Percentiles rank a stretch among this genome's conserved stretches.
Evolutionary conservation across 2,113 vertebrate genomes (phyloP).

Genomic region (Tragelaphus buxtoni): DNA sequence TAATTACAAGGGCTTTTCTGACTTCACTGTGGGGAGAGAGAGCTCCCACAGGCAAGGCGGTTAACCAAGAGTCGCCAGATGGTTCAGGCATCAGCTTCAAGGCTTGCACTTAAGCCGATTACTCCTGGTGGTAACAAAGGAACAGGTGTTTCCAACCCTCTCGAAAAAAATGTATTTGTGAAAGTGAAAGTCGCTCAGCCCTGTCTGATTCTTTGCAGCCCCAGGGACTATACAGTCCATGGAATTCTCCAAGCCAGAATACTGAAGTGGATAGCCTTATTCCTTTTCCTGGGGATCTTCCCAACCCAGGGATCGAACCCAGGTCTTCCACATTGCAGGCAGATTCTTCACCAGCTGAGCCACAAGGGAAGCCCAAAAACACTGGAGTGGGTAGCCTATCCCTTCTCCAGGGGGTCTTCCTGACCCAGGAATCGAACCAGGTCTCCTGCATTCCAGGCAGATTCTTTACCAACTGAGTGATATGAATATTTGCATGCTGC

Average conservation of each 20-base stretch:
- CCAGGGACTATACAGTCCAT: accelerated
- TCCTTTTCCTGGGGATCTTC: neutral
- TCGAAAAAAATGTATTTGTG: neutral
- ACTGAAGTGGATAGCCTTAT: neutral
- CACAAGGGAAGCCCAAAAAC: neutral
- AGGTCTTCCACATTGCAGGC: neutral
- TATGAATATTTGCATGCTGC: neutral
- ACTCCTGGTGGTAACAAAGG: accelerated
- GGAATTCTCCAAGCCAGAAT: neutral
- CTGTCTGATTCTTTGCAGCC: neutral
- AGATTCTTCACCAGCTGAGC: neutral
- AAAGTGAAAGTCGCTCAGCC: neutral
- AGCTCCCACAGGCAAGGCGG: accelerated
- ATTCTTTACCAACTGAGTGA: neutral
- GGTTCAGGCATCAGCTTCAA: accelerated
- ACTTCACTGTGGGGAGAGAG: neutral
- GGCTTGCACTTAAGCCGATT: neutral
- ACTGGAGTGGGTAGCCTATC: neutral
- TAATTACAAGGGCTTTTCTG: neutral
- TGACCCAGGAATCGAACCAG: accelerated
- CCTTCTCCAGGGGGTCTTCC: neutral
- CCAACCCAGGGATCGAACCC: neutral
- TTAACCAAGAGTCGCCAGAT: accelerated
- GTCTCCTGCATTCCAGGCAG: neutral
- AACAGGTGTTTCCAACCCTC: neutral